Evolutionary conservation across 2,113 vertebrate species (phyloP).

Genomic region (Telmatochromis brachygnathus): DNA sequence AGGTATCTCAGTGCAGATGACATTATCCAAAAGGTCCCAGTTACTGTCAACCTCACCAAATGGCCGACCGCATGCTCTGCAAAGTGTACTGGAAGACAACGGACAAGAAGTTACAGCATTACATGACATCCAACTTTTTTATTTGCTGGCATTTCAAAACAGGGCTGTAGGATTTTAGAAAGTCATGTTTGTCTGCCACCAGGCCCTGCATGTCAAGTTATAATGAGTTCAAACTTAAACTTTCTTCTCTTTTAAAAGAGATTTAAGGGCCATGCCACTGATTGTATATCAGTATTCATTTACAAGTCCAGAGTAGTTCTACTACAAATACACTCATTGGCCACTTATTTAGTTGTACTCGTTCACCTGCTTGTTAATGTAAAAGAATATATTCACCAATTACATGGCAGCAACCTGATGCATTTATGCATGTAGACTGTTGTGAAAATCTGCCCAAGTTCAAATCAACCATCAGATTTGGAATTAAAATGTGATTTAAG

Average conservation of each 20-base stretch:
- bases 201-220: neutral
- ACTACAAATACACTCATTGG: neutral
- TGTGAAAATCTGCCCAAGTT: neutral
- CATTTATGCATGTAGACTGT: neutral
- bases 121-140: neutral
- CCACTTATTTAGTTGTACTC: neutral
- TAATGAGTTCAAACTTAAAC: neutral
- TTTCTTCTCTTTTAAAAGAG: neutral
- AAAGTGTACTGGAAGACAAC: neutral
- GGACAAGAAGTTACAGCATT: neutral
- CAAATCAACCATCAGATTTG: neutral
- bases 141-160: neutral
- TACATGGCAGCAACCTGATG: neutral
- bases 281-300: neutral
- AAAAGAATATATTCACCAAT: neutral
- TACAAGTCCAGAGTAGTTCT: neutral
- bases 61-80: constrained; percentile 36
- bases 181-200: neutral
- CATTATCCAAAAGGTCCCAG: constrained; percentile 32
- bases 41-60: constrained; percentile 52
- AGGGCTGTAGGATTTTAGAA: neutral
- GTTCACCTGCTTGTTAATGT: neutral
- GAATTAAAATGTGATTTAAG: neutral
- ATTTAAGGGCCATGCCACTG: neutral
- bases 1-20: constrained; percentile 4